Evolutionary conservation across 2,113 vertebrate genomes (phyloP).

Genomic region (Oryzias woworae): DNA sequence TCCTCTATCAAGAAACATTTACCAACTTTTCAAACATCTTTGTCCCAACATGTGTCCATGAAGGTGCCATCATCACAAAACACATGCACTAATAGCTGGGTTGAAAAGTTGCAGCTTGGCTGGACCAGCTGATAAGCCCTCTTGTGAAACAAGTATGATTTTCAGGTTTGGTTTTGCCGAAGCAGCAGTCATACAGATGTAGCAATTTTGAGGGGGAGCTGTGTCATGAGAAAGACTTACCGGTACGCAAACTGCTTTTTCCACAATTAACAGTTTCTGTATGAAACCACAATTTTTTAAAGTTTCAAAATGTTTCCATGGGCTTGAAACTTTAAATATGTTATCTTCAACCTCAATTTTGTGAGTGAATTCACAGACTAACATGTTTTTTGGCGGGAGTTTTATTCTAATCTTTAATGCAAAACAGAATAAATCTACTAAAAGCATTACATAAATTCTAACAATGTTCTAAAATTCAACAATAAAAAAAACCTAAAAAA

Average conservation of each 20-base stretch:
- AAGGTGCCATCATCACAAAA: background rate
- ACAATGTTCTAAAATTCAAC: background rate
- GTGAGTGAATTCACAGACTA: too few species aligned
- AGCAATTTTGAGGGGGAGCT: conserved; percentile 17
- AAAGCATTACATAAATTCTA: background rate
- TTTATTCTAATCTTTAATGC: too few species aligned
- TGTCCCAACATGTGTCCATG: too few species aligned
- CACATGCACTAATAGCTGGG: conserved; percentile 47
- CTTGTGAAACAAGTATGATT: conserved; percentile 34
- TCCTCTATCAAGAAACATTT: background rate
- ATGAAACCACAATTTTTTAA: conserved; percentile 6
- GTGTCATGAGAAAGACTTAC: conserved; percentile 1
- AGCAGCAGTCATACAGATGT: conserved; percentile 15
- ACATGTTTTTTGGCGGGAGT: too few species aligned
- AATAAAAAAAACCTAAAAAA: background rate
- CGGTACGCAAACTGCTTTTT: background rate
- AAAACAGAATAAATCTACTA: too few species aligned
- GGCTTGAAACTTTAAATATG: too few species aligned
- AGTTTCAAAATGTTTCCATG: too few species aligned
- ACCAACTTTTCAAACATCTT: background rate
- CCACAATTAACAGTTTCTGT: conserved; percentile 1
- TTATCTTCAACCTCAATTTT: too few species aligned
- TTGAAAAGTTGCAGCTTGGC: conserved; percentile 42
- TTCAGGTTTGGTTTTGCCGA: conserved; percentile 34
- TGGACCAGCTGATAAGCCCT: conserved; percentile 42